These are phyloP conservation scores for Galbula dea DNA, from an alignment of 2,113 vertebrate genomes.

Conservation along the genomic window DNA sequence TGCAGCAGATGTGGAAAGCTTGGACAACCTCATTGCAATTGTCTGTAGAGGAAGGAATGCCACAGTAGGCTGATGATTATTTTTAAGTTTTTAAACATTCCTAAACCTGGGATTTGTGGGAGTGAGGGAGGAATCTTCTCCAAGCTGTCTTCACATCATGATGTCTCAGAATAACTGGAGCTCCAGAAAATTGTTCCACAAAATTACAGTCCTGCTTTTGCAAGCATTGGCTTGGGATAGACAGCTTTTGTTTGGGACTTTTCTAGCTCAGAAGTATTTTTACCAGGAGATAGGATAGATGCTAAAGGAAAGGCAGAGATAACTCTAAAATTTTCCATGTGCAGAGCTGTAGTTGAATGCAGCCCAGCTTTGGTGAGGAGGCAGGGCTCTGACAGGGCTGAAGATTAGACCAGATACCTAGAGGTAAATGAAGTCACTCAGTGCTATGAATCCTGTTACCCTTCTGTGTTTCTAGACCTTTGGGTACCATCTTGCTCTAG, in stretches of 20 bases:
- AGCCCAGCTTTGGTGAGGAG: not conserved
- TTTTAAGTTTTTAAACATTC: not conserved
- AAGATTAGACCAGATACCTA: not conserved
- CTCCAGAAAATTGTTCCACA: not conserved
- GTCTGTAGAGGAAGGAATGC: not conserved
- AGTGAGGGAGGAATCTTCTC: not conserved
- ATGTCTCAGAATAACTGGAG: not conserved
- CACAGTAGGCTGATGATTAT: not conserved
- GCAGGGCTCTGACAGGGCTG: not conserved
- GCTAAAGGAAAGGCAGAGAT: not conserved
- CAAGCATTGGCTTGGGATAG: not conserved
- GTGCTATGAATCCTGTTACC: not conserved
- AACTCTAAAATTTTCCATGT: not conserved
- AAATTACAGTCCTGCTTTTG: not conserved
- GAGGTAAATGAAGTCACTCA: not conserved
- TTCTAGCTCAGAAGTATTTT: not conserved
- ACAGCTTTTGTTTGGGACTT: not conserved
- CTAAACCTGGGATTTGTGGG: not conserved
- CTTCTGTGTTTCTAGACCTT: not conserved
- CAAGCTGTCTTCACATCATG: not conserved
- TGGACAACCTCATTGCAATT: not conserved
- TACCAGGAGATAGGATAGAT: not conserved
- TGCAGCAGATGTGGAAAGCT: not conserved
- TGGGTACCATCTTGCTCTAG: not conserved
- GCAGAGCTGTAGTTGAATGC: accelerated